Conservation (phyloP, 30 jellyfish, hydroid and myxozoan genomes). For the Cassiopea xamachana region DNA sequence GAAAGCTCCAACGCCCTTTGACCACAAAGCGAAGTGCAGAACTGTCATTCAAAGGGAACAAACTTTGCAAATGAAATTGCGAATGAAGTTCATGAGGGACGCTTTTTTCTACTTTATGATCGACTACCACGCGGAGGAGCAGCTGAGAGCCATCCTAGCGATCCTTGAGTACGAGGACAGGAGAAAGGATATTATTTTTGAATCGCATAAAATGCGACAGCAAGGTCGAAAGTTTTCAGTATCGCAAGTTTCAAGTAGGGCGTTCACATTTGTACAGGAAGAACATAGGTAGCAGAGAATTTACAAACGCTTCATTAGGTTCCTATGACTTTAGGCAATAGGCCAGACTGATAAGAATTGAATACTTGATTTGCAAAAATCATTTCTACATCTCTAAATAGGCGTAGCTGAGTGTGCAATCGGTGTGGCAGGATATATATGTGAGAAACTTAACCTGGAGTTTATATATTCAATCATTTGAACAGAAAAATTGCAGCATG, state of each 20-base stretch:
- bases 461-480: no score
- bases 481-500: no score
- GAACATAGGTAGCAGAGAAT: slow-evolving; percentile 21
- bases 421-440: no score
- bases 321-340: no score
- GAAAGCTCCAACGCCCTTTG: background rate
- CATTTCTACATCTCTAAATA: no score
- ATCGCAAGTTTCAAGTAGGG: slow-evolving; percentile 86
- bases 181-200: slow-evolving; percentile 83
- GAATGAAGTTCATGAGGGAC: slow-evolving; percentile 90
- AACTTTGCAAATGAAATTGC: slow-evolving; percentile 75
- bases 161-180: slow-evolving; percentile 94
- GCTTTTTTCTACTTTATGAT: slow-evolving; percentile 96
- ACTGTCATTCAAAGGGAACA: slow-evolving; percentile 48
- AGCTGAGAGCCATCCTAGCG: slow-evolving; percentile 88
- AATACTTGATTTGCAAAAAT: no score
- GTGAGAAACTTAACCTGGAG: no score
- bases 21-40: slow-evolving; percentile 26
- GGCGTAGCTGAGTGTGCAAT: no score
- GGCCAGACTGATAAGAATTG: no score
- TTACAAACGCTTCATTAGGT: no score
- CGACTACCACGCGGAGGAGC: slow-evolving; percentile 97
- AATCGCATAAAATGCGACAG: slow-evolving; percentile 91
- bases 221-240: slow-evolving; percentile 82
- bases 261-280: slow-evolving; percentile 94